Evolutionary conservation across 2,113 vertebrate genomes (phyloP), one percentile per base, ranked within the genome.

Genomic region (Rhinolophus sinicus): DNA sequence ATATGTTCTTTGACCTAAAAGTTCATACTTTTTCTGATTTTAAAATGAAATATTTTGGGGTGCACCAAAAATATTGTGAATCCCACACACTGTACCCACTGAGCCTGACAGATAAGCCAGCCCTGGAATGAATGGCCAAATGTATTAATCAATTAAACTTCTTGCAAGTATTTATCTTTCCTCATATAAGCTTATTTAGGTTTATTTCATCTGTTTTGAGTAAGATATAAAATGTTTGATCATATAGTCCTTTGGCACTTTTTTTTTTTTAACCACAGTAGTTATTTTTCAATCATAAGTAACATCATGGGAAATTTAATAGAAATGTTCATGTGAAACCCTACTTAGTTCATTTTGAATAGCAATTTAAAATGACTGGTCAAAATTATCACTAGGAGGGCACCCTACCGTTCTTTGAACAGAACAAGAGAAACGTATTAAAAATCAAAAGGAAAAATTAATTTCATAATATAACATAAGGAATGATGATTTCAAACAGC

Each of bases 371-470:
- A 96, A 72, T 56, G 83, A 87, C 58, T 97, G 95, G 92, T 88
- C 95, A 97, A 95, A 96, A 96, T 96, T 93, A 97, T 94, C 91
- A 92, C 62, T 92, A 75, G 65, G 16, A 94, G 67, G 50, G 90
- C 95, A 96, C 96, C 97, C 96, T 97, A 93, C 96, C 15, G 85
- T 90, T 97, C 95, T 97, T 96, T 97, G 92, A 97, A 93, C 94
- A 92, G 93, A 96, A 93, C 80, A 97, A 97, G 94, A 93, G 80
- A 97, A 97, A 92, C 11, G 69, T 83, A 96, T 95, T 97, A 97
- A 97, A 96, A 96, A 97, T 93, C 96, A 97, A 94, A 97, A 93
- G 54, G 89, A 85, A 97, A 97, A 97, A 95, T 96, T 97, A 98
- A 97, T 98, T 97, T 97, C 89, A 72, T 87, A 77, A 54, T 90